A percentile compares a stretch with the other conserved stretches of the same genome.
Evolutionary conservation across 2,888 invertebrate genomes (phyloP).

Genomic region (Villa cingulata): DNA sequence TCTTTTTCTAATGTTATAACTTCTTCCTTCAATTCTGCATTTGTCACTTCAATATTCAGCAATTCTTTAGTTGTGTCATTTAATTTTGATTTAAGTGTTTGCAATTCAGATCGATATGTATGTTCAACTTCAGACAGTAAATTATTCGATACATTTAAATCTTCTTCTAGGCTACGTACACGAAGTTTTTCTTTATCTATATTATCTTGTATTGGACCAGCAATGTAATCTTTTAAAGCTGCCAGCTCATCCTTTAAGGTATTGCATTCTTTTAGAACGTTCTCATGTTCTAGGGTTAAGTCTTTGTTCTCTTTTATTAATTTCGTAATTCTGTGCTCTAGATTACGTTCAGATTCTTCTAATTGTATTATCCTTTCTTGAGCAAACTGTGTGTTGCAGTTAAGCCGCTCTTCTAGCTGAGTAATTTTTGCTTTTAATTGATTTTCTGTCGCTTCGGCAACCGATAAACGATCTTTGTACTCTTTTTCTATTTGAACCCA

Average conservation of each 20-base stretch:
- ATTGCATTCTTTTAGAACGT: constrained; percentile 37
- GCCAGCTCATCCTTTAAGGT: constrained; percentile 40
- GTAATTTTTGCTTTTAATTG: constrained; percentile 42
- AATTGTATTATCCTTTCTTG: constrained; percentile 42
- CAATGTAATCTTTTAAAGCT: constrained; percentile 38
- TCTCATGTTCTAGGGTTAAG: constrained; percentile 37
- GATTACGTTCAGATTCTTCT: constrained; percentile 43
- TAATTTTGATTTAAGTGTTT: constrained; percentile 40
- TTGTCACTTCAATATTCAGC: constrained; percentile 52
- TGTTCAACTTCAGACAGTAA: constrained; percentile 38
- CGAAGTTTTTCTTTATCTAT: constrained; percentile 31
- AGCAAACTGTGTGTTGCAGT: constrained; percentile 39
- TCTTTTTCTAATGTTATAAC: constrained; percentile 48
- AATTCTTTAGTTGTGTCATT: constrained; percentile 42
- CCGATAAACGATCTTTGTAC: constrained; percentile 44
- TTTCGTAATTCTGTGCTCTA: constrained; percentile 41
- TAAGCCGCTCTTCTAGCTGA: constrained; percentile 41
- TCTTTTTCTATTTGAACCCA: constrained; percentile 55
- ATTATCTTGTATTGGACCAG: constrained; percentile 27
- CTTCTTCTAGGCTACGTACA: constrained; percentile 37
- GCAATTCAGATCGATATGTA: constrained; percentile 38
- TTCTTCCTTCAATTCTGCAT: constrained; percentile 54
- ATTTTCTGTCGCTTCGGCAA: constrained; percentile 37
- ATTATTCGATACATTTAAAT: constrained; percentile 39
- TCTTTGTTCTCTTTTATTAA: constrained; percentile 42